Percentiles rank a stretch among this genome's conserved stretches.
phyloP scores from a whole-genome alignment of 2,888 invertebrate species.

The Holacanthella duospinosa region DNA sequence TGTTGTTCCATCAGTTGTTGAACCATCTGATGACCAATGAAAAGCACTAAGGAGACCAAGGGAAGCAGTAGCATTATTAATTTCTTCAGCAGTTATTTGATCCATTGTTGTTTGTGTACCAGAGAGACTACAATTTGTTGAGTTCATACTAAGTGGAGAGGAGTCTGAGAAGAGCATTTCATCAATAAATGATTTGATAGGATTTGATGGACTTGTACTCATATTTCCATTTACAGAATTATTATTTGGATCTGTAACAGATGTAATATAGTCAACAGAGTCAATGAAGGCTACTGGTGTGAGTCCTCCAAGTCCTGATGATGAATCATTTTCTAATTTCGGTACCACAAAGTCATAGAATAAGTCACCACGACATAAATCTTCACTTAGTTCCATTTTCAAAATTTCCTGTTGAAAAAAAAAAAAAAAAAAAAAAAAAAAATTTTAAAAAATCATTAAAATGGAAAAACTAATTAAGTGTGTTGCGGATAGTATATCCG shows the following conservation, averaged over 20 bases:
- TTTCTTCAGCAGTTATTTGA: neutral
- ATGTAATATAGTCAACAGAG: conserved; percentile 28
- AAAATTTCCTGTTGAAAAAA: neutral
- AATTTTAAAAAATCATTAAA: neutral
- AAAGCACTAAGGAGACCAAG: conserved; percentile 33
- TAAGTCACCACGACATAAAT: conserved; percentile 24
- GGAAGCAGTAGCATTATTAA: conserved; percentile 9
- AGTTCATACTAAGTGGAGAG: conserved; percentile 19
- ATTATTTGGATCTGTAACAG: conserved; percentile 29
- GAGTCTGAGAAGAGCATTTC: conserved; percentile 33
- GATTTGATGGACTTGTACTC: neutral
- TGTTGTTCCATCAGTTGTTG: conserved; percentile 8
- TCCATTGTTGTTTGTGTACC: neutral
- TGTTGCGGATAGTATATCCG: too few relatives aligned
- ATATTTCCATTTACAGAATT: conserved; percentile 15
- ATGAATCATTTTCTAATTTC: conserved; percentile 25
- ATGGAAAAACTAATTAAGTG: too few relatives aligned
- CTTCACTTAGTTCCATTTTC: conserved; percentile 35
- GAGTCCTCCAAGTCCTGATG: too few relatives aligned
- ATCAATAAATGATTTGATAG: conserved; percentile 33
- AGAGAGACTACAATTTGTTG: too few relatives aligned
- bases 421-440: neutral
- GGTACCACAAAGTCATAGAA: conserved; percentile 31
- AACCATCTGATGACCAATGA: conserved; percentile 20
- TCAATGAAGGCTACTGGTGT: conserved; percentile 35